Evolutionary conservation across 2,113 vertebrate genomes (phyloP).

Genomic region (Macroglossus sobrinus): DNA sequence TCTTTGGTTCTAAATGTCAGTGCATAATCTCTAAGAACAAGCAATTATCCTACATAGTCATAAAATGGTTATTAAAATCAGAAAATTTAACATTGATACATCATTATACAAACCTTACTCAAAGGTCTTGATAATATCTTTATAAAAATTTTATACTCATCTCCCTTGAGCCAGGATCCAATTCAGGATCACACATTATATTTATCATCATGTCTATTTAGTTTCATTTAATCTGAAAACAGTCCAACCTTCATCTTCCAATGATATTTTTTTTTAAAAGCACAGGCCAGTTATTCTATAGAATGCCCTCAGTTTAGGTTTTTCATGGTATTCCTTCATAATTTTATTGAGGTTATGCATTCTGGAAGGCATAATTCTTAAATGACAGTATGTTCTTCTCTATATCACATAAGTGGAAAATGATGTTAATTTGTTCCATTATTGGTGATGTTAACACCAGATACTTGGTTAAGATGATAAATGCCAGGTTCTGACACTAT

Average conservation of each 20-base stretch:
- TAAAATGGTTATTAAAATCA: not conserved
- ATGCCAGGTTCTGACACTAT: not conserved
- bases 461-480: not conserved
- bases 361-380: not conserved
- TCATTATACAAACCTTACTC: not conserved
- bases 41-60: not conserved
- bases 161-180: not conserved
- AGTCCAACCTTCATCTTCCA: not conserved
- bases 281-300: not conserved
- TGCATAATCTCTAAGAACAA: constrained; percentile 15
- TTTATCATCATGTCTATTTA: not conserved
- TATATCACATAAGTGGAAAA: not conserved
- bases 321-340: not conserved
- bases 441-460: not conserved
- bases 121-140: not conserved
- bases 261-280: not conserved
- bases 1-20: not conserved
- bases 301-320: not conserved
- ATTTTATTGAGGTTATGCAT: not conserved
- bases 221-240: not conserved
- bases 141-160: not conserved
- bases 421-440: not conserved
- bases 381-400: not conserved
- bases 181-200: not conserved
- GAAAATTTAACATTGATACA: not conserved